These are phyloP conservation scores for Diplodus puntazzo DNA, from an alignment of 2,797 vertebrate species.

Conservation along the genomic window DNA sequence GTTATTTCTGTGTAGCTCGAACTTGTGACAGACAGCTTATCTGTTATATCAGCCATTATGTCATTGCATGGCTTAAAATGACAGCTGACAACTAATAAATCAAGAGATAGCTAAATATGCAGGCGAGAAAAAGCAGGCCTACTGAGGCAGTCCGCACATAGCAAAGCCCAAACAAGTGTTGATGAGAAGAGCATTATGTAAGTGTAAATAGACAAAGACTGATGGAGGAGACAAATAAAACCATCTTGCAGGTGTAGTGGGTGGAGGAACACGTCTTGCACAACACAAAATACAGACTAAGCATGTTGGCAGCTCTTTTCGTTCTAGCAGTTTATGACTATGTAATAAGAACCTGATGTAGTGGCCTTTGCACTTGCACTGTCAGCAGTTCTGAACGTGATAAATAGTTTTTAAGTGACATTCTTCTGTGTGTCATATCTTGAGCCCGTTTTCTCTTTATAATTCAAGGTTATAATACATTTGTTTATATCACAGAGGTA, in stretches of 20 bases:
- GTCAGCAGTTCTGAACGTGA: slow-evolving; percentile 59
- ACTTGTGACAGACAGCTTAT: slow-evolving; percentile 20
- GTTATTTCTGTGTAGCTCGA: neutral
- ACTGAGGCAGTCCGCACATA: neutral
- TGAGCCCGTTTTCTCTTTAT: neutral
- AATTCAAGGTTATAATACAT: neutral
- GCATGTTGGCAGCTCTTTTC: slow-evolving; percentile 53
- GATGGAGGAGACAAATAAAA: slow-evolving; percentile 22
- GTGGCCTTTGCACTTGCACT: slow-evolving; percentile 56
- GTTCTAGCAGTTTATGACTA: slow-evolving; percentile 50
- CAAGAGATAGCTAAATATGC: slow-evolving; percentile 6
- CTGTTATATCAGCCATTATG: slow-evolving; percentile 21
- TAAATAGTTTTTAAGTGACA: slow-evolving; percentile 42
- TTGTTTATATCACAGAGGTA: neutral
- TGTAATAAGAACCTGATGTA: slow-evolving; percentile 60
- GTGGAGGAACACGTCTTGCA: slow-evolving; percentile 9
- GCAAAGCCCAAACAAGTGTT: neutral
- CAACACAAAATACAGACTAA: slow-evolving; percentile 48
- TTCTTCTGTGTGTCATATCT: slow-evolving; percentile 17
- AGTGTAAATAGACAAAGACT: slow-evolving; percentile 16
- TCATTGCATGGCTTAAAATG: slow-evolving; percentile 3
- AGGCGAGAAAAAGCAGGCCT: neutral
- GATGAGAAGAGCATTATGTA: neutral
- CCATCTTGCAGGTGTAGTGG: slow-evolving; percentile 39
- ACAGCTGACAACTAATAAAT: slow-evolving; percentile 9